Percentiles rank a stretch among this genome's conserved stretches.
Evolutionary conservation across 2,113 vertebrate genomes (phyloP).

Genomic region (Toxostoma redivivum): DNA sequence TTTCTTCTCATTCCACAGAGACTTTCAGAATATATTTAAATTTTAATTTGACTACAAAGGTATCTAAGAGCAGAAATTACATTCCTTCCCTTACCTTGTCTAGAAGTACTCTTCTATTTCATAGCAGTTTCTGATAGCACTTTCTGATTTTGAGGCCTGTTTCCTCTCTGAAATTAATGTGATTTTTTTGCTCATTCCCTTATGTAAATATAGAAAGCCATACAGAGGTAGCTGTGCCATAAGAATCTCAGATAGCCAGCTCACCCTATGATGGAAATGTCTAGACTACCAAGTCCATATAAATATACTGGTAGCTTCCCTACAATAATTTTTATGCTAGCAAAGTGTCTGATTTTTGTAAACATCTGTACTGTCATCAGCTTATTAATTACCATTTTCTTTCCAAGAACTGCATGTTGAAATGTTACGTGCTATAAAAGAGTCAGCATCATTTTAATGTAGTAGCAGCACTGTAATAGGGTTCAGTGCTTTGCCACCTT

Average conservation of each 20-base stretch:
- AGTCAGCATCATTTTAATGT: neutral
- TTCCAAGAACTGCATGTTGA: neutral
- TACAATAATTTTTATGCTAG: neutral
- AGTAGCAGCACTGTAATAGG: neutral
- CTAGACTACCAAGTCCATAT: neutral
- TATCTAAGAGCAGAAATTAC: neutral
- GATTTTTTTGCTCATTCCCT: neutral
- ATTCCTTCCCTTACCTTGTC: neutral
- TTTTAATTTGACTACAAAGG: neutral
- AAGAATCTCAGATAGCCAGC: neutral
- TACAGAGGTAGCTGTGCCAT: neutral
- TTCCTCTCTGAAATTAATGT: neutral
- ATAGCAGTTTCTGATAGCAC: neutral
- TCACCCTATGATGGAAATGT: neutral
- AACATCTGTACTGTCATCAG: neutral
- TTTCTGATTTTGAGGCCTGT: neutral
- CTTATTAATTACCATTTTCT: neutral
- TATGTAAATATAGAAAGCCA: neutral
- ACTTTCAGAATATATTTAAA: neutral
- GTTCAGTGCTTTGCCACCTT: neutral
- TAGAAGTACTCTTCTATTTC: neutral
- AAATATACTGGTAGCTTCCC: neutral
- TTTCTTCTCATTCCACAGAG: neutral
- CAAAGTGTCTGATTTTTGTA: neutral
- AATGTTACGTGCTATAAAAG: neutral